phyloP scores from a whole-genome alignment of 92 coral and sea anemone species.

The Blastomussa wellsi region DNA sequence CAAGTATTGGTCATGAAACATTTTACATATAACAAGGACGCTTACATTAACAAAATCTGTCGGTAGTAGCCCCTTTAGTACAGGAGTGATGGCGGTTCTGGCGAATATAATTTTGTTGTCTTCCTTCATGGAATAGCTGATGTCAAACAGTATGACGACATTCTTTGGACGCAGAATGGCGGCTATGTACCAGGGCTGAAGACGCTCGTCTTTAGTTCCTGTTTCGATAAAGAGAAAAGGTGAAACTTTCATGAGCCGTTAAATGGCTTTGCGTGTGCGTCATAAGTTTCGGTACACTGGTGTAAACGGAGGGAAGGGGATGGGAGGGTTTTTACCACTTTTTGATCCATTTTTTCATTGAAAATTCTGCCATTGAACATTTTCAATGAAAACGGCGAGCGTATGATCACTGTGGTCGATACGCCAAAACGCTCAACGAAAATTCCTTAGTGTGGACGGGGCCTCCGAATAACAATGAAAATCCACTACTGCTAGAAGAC shows the following conservation, averaged over 20 bases:
- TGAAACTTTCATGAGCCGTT: background rate
- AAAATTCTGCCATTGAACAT: too few relatives aligned
- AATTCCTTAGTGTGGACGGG: too few relatives aligned
- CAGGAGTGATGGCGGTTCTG: slow-evolving; percentile 74
- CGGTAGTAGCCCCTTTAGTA: slow-evolving; percentile 67
- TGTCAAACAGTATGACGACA: slow-evolving; percentile 75
- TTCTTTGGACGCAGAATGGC: slow-evolving; percentile 81
- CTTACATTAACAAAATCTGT: slow-evolving; percentile 83
- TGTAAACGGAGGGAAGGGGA: too few relatives aligned
- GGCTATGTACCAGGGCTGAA: slow-evolving; percentile 84
- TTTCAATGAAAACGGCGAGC: too few relatives aligned
- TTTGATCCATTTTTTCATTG: too few relatives aligned
- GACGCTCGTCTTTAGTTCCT: slow-evolving; percentile 78
- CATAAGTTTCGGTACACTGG: background rate
- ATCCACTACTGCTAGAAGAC: background rate
- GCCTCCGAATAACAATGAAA: background rate
- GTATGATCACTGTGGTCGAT: too few relatives aligned
- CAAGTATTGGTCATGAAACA: too few relatives aligned
- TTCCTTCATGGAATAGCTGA: slow-evolving; percentile 86
- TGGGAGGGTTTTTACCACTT: too few relatives aligned
- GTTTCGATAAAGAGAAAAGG: background rate
- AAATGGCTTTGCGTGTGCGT: background rate
- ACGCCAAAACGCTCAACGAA: too few relatives aligned
- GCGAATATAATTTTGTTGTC: slow-evolving; percentile 72
- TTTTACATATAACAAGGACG: too few relatives aligned